Evolutionary conservation across 2,888 invertebrate species (phyloP), one percentile per base, ranked within the genome.

Genomic region (Drosophila yooni): DNA sequence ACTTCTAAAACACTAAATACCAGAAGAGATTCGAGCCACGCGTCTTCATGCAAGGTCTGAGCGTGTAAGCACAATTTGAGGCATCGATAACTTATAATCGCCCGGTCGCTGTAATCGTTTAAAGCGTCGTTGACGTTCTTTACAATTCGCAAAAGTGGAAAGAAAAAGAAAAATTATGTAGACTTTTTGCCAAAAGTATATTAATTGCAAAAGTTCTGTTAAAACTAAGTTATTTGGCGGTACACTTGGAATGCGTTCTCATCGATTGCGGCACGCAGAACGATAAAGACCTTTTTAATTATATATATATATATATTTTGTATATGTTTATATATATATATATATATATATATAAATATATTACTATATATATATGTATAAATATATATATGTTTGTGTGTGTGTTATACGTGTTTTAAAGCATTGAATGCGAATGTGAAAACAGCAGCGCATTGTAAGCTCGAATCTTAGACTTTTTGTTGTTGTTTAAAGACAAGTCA

Each of bases 131-230:
- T 78, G 78, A 68, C 77, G 76, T 88, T 88, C 74, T 71, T 74
- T 83, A 82, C 81, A 82, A 82, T 73, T 82, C 74, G 88, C 89
- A 71, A 88, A 86, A 83, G 74, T 80, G 81, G 60, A 76, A 84
- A 83, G 74, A 70, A 73, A 66, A 67, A 59, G 63, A 74, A 76
- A 73, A 84, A 88, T 76, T 83, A 86, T 88, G 89, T 73, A 71
- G 78, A 76, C 74, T 66, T 75, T 70, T 57, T 62, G 27, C 52
- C 65, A 65, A 71, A 67, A 70, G 70, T 64, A 57, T 43, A 59
- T 50, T 43, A 54, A 62, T 57, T 74, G 48, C 52, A 51, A 64
- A 81, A 74, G 62, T 69, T 62, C 27, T 54, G 31, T 38, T 63
- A 58, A 63, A 66, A 40, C 69, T 11, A 53, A 57, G 48, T 53